Percentiles rank a stretch among this genome's conserved stretches.
Conservation (phyloP, 92 coral and sea anemone species). For the Paramuricea clavata region DNA sequence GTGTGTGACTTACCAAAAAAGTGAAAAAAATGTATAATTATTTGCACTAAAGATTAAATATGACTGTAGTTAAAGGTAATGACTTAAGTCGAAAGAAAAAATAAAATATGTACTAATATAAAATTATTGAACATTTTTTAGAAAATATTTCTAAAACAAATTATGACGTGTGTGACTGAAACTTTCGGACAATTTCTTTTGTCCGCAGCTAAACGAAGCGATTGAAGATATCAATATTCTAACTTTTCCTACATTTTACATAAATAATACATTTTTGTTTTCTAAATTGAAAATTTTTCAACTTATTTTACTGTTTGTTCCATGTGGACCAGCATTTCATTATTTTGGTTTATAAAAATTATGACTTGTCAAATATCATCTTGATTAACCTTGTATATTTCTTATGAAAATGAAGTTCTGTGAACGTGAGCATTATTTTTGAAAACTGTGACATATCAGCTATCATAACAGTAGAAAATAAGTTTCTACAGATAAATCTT, state of each 20-base stretch:
- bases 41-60: too few relatives aligned
- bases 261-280: neutral
- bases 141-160: neutral
- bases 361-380: neutral
- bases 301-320: neutral
- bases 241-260: conserved; percentile 10
- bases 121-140: too few relatives aligned
- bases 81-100: too few relatives aligned
- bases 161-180: conserved; percentile 18
- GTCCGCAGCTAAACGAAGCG: neutral
- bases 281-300: neutral
- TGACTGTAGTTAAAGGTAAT: too few relatives aligned
- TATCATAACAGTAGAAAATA: conserved; percentile 12
- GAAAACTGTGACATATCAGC: conserved; percentile 22
- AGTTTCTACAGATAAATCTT: neutral
- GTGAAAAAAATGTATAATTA: too few relatives aligned
- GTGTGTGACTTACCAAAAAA: conserved; percentile 42
- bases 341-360: conserved; percentile 11
- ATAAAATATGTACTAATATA: too few relatives aligned
- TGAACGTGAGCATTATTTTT: conserved; percentile 14
- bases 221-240: conserved; percentile 8
- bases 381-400: neutral
- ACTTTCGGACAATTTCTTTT: neutral
- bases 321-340: neutral
- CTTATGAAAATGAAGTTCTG: neutral